phyloP scores from a whole-genome alignment of 53 echinoderm and acorn worm species.

The Echinarachnius parma region DNA sequence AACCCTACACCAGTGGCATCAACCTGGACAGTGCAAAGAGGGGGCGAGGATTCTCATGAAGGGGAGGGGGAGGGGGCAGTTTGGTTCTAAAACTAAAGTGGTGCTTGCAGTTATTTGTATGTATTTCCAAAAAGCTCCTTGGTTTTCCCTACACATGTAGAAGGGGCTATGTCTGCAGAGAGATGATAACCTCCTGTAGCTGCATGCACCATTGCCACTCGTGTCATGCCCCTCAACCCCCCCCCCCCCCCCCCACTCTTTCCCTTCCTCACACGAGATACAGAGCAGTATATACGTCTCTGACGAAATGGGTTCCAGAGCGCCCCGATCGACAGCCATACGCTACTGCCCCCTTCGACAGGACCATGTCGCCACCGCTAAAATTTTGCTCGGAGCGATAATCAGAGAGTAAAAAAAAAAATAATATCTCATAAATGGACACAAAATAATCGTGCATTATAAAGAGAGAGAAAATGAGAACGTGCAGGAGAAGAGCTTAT shows the following conservation, averaged over 20 bases:
- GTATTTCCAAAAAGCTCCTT: too few species aligned
- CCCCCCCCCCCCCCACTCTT: neutral
- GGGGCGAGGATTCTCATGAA: too few species aligned
- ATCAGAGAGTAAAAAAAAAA: conserved; percentile 22
- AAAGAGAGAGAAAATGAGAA: too few species aligned
- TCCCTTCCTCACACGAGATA: neutral
- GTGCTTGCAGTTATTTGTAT: too few species aligned
- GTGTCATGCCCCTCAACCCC: neutral
- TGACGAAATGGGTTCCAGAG: neutral
- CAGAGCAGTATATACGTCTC: neutral
- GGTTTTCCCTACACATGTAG: too few species aligned
- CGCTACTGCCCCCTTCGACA: neutral
- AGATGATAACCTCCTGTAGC: neutral
- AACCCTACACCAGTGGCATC: too few species aligned
- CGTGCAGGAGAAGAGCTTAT: too few species aligned
- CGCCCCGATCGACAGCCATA: conserved; percentile 7
- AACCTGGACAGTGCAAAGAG: too few species aligned
- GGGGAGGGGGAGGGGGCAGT: too few species aligned
- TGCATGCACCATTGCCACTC: neutral
- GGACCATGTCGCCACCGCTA: conserved; percentile 29
- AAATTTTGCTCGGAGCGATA: conserved; percentile 39
- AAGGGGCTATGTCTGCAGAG: too few species aligned
- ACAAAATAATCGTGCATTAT: too few species aligned
- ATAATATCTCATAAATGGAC: conserved; percentile 30
- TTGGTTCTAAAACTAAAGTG: too few species aligned